phyloP scores from a whole-genome alignment of 2,113 vertebrate species.

The Mormyrus lacerda region DNA sequence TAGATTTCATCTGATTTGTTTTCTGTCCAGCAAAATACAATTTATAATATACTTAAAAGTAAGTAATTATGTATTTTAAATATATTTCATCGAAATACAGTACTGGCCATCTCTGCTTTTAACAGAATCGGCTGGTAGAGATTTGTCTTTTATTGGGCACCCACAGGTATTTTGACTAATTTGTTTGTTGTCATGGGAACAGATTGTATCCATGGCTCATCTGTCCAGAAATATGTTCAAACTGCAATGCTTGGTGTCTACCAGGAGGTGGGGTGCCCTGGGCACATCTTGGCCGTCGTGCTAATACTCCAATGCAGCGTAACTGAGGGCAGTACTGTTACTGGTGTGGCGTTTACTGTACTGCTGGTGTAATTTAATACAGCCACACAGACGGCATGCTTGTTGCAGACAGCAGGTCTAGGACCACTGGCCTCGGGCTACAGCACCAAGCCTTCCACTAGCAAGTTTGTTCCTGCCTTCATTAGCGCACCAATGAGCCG shows the following conservation, averaged over 20 bases:
- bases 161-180: slow-evolving; percentile 53
- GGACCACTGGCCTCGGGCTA: slow-evolving; percentile 27
- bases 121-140: slow-evolving; percentile 41
- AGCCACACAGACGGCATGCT: slow-evolving; percentile 26
- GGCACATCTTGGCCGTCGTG: background rate
- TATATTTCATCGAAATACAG: no score
- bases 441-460: background rate
- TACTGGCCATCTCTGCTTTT: background rate
- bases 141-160: slow-evolving; percentile 47
- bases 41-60: no score
- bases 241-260: background rate
- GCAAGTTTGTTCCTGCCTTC: background rate
- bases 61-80: no score
- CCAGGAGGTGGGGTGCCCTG: background rate
- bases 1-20: no score
- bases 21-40: no score
- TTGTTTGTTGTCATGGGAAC: slow-evolving; percentile 43
- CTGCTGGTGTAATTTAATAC: background rate
- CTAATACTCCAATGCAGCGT: background rate
- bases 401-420: slow-evolving; percentile 33
- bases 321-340: background rate
- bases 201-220: slow-evolving; percentile 16
- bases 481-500: background rate
- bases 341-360: background rate
- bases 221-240: background rate